A percentile compares a stretch with the other conserved stretches of the same genome.
These are phyloP conservation scores for Leucozona laternaria DNA, from an alignment of 2,888 invertebrate species.

Conservation along the genomic window DNA sequence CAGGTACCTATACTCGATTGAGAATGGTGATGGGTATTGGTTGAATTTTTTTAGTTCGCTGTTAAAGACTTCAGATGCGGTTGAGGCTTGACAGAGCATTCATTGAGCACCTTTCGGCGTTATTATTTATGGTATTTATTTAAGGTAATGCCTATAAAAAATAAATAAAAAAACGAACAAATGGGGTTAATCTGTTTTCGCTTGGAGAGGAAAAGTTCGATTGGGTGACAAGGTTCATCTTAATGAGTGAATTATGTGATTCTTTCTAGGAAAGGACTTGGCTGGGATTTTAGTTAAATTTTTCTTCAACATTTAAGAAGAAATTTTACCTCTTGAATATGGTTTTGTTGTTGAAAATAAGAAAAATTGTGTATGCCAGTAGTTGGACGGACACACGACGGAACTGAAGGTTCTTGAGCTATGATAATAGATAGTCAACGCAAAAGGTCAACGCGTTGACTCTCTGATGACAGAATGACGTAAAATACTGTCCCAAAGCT, in stretches of 20 bases:
- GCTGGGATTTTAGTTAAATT: background rate
- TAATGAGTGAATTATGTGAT: conserved; percentile 35
- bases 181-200: background rate
- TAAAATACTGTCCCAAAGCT: no score
- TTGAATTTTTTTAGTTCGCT: conserved; percentile 32
- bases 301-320: background rate
- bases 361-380: no score
- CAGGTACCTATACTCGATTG: conserved; percentile 22
- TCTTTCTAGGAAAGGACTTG: conserved; percentile 49
- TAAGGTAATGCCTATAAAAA: conserved; percentile 53
- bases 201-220: background rate
- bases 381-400: no score
- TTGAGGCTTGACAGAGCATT: conserved; percentile 22
- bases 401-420: no score
- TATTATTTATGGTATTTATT: conserved; percentile 57
- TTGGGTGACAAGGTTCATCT: conserved; percentile 26
- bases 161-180: no score
- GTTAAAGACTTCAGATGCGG: background rate
- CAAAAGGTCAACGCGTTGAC: no score
- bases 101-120: conserved; percentile 57
- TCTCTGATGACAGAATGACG: no score
- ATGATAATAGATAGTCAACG: no score
- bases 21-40: conserved; percentile 1
- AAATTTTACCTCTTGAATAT: no score
- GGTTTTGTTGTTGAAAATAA: no score